phyloP scores from a whole-genome alignment of 2,797 vertebrate species.

The Microctenopoma lineatum region DNA sequence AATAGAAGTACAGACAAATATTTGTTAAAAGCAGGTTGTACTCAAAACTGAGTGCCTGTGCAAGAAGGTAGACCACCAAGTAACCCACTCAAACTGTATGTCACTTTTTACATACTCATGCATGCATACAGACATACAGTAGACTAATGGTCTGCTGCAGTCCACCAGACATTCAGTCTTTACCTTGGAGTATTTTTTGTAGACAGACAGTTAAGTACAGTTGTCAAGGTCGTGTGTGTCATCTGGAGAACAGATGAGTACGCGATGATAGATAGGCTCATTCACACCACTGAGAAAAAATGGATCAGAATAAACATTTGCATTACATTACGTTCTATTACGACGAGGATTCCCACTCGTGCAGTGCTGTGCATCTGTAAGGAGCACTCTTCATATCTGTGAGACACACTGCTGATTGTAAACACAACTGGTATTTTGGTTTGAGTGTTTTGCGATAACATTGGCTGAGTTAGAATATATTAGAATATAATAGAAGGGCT shows the following conservation, averaged over 20 bases:
- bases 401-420: neutral
- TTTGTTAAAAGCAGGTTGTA: too few species aligned
- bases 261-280: neutral
- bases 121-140: neutral
- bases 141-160: constrained; percentile 1
- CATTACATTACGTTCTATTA: neutral
- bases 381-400: neutral
- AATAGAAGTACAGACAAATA: too few species aligned
- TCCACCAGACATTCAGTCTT: constrained; percentile 15
- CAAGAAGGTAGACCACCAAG: too few species aligned
- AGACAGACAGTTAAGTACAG: constrained; percentile 24
- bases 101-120: neutral
- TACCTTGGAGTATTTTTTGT: constrained; percentile 34
- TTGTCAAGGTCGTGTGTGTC: constrained; percentile 36
- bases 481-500: neutral
- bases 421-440: neutral
- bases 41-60: too few species aligned
- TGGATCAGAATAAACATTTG: constrained; percentile 4
- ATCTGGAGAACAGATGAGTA: constrained; percentile 30
- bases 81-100: too few species aligned
- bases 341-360: neutral
- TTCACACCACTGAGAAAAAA: constrained; percentile 10
- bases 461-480: neutral
- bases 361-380: neutral
- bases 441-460: neutral